A percentile compares a stretch with the other conserved stretches of the same genome.
Conservation (phyloP, 2,113 vertebrate species). For the Eclectus roratus region DNA sequence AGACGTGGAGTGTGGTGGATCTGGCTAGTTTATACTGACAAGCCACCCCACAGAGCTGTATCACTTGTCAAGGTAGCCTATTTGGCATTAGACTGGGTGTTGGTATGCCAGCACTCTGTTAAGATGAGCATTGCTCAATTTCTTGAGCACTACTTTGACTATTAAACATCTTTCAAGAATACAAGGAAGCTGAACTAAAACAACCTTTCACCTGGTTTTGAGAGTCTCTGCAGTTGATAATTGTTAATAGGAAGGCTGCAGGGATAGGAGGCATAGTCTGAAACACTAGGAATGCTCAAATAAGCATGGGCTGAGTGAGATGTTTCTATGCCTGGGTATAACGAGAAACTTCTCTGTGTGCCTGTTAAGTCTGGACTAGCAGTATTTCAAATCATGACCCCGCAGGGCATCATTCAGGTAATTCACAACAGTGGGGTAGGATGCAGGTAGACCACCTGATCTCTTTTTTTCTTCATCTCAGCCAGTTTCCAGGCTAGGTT, state of each 20-base stretch:
- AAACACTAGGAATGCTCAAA: not conserved
- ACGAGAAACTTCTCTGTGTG: not conserved
- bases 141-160: not conserved
- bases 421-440: not conserved
- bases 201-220: not conserved
- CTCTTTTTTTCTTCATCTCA: not conserved
- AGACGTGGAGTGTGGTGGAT: not conserved
- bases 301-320: not conserved
- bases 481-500: not conserved
- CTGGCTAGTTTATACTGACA: not conserved
- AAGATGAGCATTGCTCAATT: not conserved
- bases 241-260: not conserved
- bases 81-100: not conserved
- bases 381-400: not conserved
- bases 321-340: not conserved
- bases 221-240: not conserved
- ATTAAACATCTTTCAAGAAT: not conserved
- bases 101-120: not conserved
- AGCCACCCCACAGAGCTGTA: not conserved
- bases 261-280: not conserved
- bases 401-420: fast-evolving
- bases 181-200: not conserved
- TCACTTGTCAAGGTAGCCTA: not conserved
- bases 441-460: not conserved
- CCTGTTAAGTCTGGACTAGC: not conserved